Evolutionary conservation across 1,140 invertebrate species (phyloP), one percentile per base, ranked within the genome.

Genomic region (Orius laevigatus): DNA sequence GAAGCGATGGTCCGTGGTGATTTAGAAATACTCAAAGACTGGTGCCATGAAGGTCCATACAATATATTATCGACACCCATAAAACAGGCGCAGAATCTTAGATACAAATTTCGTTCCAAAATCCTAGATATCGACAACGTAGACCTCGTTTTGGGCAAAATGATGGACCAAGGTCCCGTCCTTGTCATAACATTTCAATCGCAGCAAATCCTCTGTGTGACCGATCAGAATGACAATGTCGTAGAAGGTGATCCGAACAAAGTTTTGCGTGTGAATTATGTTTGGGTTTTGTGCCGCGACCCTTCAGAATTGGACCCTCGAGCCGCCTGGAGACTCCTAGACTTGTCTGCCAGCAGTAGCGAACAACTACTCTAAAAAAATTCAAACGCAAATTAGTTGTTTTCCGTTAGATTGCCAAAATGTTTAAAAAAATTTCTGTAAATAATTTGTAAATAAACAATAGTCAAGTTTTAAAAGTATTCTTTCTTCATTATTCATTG

Each of bases 91-190:
- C 74, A 79, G 58, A 79, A 83, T 60, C 62, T 84, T 45, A 83
- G 84, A 1, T 77, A 81, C 56, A 66, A 65, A 59, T 74, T 92
- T 53, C 84, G 91, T 61, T 93, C 81, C 4, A 92, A 85, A 70
- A 82, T 98, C 56, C 68, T 99, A 55, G 96, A 88, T 65, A 83
- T 99, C 51, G 88, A 89, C 60, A 85, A 95, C 64, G 81, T 98
- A 10, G 95, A 99, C 66, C 65, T 99, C 50, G 77, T 84, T 3
- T 92, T 95, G 79, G 95, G 92, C 1, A 95, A 98, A 70, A 86
- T 98, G 55, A 96, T 98, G 88, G 94, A 98, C 45, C 93, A 98
- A 63, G 96, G 96, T 0, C 96, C 96, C 5, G 91, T 98, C 4
- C 66, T 99, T 35, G 82, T 98, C 3, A 85, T 99, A 44, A 88